Conservation (phyloP, 2,888 invertebrate species). For the Leucophenga maculata region DNA sequence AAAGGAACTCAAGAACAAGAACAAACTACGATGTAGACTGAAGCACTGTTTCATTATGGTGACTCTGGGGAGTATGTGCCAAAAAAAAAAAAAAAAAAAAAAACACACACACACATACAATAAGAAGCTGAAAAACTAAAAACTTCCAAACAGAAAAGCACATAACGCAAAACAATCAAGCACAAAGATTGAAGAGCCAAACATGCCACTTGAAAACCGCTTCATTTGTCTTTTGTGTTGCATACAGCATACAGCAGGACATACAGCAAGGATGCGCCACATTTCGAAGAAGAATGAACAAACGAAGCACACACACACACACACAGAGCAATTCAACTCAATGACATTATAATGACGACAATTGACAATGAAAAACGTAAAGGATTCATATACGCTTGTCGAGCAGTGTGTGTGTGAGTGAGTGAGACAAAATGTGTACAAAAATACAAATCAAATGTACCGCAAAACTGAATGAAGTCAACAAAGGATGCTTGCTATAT, state of each 20-base stretch:
- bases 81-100: background rate
- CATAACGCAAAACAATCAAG: slow-evolving; percentile 25
- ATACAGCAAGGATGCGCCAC: background rate
- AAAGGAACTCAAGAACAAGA: background rate
- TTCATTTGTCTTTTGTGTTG: slow-evolving; percentile 40
- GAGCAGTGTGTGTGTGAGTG: slow-evolving; percentile 43
- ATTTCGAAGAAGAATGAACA: background rate
- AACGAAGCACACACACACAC: slow-evolving; percentile 14
- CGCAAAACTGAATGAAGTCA: slow-evolving; percentile 63
- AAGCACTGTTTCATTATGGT: slow-evolving; percentile 2
- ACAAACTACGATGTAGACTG: slow-evolving; percentile 10
- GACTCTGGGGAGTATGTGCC: background rate
- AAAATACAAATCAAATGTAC: slow-evolving; percentile 63
- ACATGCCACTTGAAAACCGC: slow-evolving; percentile 30
- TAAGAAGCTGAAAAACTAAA: slow-evolving; percentile 5
- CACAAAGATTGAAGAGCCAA: slow-evolving; percentile 28
- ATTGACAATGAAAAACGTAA: slow-evolving; percentile 48
- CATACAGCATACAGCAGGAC: slow-evolving; percentile 9
- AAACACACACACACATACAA: too few relatives aligned
- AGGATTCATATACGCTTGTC: slow-evolving; percentile 44
- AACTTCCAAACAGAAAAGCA: background rate
- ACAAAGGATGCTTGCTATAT: slow-evolving; percentile 49
- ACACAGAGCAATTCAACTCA: slow-evolving; percentile 29
- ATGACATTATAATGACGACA: slow-evolving; percentile 57
- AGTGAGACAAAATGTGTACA: slow-evolving; percentile 33